phyloP scores from a whole-genome alignment of 2,797 vertebrate species.

The Hippoglossus hippoglossus region DNA sequence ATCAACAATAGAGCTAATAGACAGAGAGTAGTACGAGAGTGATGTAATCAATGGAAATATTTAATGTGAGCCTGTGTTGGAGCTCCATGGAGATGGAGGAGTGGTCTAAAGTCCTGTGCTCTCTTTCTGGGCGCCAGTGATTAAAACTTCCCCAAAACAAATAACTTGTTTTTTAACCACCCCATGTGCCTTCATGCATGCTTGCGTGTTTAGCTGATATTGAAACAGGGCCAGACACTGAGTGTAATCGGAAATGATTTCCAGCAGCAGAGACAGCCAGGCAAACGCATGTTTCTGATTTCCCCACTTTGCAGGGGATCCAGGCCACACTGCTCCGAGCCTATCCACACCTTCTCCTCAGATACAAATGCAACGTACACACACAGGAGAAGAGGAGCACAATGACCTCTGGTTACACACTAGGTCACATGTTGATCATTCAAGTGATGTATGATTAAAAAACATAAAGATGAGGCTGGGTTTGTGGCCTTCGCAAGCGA shows the following conservation, averaged over 20 bases:
- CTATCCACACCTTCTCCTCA: slow-evolving; percentile 17
- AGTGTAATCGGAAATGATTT: slow-evolving; percentile 50
- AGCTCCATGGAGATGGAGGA: not conserved
- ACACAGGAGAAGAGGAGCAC: slow-evolving; percentile 6
- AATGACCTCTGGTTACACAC: slow-evolving; percentile 2
- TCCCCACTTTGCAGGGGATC: slow-evolving; percentile 56
- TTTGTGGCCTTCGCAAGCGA: no score
- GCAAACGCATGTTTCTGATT: slow-evolving; percentile 63
- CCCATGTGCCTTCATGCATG: slow-evolving; percentile 28
- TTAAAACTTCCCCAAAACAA: slow-evolving; percentile 25
- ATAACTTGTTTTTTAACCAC: slow-evolving; percentile 27
- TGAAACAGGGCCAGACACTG: slow-evolving; percentile 6
- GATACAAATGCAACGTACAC: not conserved
- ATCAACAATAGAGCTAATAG: not conserved
- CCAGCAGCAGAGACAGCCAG: slow-evolving; percentile 48
- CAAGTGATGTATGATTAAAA: slow-evolving; percentile 8
- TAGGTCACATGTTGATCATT: not conserved
- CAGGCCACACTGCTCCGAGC: slow-evolving; percentile 29
- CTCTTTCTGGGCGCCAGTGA: not conserved
- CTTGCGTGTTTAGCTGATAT: slow-evolving; percentile 40
- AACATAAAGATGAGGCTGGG: not conserved
- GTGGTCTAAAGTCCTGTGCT: not conserved
- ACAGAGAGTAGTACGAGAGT: not conserved
- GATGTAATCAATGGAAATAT: not conserved
- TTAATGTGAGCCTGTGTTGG: not conserved